Conservation (phyloP, 1,140 invertebrate genomes). For the Drosophila albomicans region DNA sequence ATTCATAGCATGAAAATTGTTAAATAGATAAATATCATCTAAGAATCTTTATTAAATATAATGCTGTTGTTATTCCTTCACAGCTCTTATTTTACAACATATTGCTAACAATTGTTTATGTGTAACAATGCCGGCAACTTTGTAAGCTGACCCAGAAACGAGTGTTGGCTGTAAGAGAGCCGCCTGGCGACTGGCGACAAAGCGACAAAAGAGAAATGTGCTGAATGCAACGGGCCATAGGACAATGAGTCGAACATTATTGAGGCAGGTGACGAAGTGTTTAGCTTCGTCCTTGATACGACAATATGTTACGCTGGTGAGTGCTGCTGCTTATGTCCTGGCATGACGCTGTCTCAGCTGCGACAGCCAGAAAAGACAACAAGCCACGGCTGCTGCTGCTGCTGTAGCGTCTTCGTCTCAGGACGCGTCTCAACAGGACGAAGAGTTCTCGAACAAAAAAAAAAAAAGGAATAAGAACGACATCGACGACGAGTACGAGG, state of each 20-base stretch:
- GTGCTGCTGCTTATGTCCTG: slow-evolving; percentile 34
- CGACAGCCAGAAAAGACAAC: slow-evolving; percentile 26
- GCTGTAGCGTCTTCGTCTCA: slow-evolving; percentile 47
- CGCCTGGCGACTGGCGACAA: slow-evolving; percentile 46
- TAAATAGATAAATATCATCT: background rate
- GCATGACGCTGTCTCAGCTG: slow-evolving; percentile 6
- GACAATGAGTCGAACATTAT: slow-evolving; percentile 34
- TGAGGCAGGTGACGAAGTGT: slow-evolving; percentile 65
- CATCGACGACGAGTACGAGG: slow-evolving; percentile 21
- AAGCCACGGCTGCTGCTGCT: slow-evolving; percentile 26
- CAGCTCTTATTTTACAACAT: background rate
- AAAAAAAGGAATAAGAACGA: background rate
- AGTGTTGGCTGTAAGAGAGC: slow-evolving; percentile 33
- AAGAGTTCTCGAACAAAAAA: slow-evolving; percentile 7
- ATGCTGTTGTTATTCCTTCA: no score
- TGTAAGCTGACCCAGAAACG: slow-evolving; percentile 67
- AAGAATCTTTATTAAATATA: background rate
- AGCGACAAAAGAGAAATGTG: slow-evolving; percentile 67
- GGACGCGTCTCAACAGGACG: slow-evolving; percentile 46
- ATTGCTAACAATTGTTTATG: background rate
- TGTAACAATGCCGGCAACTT: background rate
- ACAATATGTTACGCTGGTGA: slow-evolving; percentile 74
- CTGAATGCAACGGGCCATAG: slow-evolving; percentile 3
- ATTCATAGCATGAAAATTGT: background rate
- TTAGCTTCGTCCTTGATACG: slow-evolving; percentile 80